A percentile compares a stretch with the other conserved stretches of the same genome.
Evolutionary conservation across 2,113 vertebrate species (phyloP).

Genomic region (Ciconia stormi): DNA sequence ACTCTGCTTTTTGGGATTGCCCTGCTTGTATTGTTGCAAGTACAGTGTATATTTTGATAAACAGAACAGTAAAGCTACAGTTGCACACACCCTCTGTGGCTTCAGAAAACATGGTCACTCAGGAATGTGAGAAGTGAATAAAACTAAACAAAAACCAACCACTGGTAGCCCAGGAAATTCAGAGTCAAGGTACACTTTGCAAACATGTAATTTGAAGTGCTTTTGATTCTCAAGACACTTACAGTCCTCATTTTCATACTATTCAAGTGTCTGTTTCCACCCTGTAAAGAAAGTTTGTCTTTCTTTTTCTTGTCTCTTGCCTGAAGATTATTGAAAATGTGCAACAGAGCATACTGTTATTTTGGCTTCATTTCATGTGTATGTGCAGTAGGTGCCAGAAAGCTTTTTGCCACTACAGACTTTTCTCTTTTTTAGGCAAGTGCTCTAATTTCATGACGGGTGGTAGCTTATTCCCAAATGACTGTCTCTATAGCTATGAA

Average conservation of each 20-base stretch:
- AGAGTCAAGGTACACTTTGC: not conserved
- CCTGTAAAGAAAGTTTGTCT: not conserved
- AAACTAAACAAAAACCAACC: not conserved
- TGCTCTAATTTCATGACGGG: not conserved
- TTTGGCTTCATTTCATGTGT: not conserved
- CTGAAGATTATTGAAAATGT: conserved; percentile 26
- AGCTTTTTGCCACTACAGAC: not conserved
- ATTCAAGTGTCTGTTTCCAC: not conserved
- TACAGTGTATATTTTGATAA: not conserved
- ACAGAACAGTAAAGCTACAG: not conserved
- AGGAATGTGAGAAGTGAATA: not conserved
- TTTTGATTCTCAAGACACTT: not conserved
- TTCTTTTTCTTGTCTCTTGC: not conserved
- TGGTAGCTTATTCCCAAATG: not conserved
- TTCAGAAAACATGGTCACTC: not conserved
- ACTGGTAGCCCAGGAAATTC: not conserved
- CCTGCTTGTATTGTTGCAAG: not conserved
- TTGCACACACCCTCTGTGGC: not conserved
- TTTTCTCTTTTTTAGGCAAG: conserved; percentile 38
- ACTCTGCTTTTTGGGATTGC: not conserved
- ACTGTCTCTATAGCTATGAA: conserved; percentile 1
- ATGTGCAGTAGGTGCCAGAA: not conserved
- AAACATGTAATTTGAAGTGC: not conserved
- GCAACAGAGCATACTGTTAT: not conserved
- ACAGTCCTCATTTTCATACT: not conserved